Evolutionary conservation across 2,113 vertebrate species (phyloP).

Genomic region (Amphiprion percula): DNA sequence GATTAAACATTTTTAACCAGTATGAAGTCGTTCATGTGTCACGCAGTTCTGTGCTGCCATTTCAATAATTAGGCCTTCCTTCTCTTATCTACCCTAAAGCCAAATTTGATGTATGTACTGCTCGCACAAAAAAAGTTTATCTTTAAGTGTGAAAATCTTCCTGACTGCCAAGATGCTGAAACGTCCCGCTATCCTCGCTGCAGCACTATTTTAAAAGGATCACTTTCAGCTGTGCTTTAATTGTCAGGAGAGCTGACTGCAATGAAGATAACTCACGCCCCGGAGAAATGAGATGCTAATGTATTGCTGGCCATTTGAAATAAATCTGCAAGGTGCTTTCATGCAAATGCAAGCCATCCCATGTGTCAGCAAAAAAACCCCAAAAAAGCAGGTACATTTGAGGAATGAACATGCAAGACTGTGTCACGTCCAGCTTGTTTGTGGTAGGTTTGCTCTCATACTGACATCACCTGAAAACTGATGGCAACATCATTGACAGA

Average conservation of each 20-base stretch:
- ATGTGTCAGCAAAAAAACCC: constrained; percentile 62
- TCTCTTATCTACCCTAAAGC: constrained; percentile 52
- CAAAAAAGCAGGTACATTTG: background rate
- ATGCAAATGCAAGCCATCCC: constrained; percentile 53
- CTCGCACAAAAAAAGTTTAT: constrained; percentile 50
- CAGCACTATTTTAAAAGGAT: constrained; percentile 50
- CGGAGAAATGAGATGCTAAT: constrained; percentile 77
- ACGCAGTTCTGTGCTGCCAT: constrained; percentile 12
- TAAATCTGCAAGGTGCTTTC: constrained; percentile 70
- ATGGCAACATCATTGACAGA: background rate
- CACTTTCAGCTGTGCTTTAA: constrained; percentile 66
- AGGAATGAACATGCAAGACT: constrained; percentile 12
- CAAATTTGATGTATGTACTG: constrained; percentile 30
- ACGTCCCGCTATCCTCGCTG: constrained; percentile 35
- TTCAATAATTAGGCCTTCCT: constrained; percentile 47
- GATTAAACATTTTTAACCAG: background rate
- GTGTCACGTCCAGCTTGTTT: constrained; percentile 4
- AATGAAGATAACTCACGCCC: constrained; percentile 66
- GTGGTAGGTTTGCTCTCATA: constrained; percentile 15
- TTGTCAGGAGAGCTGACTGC: constrained; percentile 63
- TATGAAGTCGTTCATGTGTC: constrained; percentile 18
- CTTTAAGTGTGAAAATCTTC: constrained; percentile 54
- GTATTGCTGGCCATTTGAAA: constrained; percentile 65
- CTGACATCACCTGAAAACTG: background rate
- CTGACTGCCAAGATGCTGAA: constrained; percentile 45